Evolutionary conservation across 2,797 vertebrate genomes (phyloP).

Genomic region (Monodelphis domestica): DNA sequence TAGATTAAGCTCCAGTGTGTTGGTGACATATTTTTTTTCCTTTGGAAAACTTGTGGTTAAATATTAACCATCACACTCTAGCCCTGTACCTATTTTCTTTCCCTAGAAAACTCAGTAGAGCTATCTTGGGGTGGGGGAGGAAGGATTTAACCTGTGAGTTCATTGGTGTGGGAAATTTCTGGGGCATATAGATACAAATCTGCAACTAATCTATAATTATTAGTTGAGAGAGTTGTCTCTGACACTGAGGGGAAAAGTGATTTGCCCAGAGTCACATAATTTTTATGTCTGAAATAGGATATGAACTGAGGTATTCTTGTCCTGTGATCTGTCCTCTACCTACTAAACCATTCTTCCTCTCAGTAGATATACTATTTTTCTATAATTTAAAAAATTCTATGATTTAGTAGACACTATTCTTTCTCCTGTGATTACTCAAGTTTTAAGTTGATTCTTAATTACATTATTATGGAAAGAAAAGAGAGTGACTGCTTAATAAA

Average conservation of each 20-base stretch:
- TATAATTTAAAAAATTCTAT: too few species aligned
- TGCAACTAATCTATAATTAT: neutral
- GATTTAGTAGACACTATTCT: neutral
- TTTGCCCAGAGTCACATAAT: neutral
- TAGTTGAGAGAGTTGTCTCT: neutral
- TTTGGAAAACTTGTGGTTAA: neutral
- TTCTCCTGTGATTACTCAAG: neutral
- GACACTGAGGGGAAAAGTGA: neutral
- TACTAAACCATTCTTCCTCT: neutral
- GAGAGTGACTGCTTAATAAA: neutral
- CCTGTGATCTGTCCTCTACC: neutral
- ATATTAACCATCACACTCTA: neutral
- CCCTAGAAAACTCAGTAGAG: neutral
- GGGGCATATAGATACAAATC: neutral
- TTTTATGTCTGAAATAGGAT: neutral
- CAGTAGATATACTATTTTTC: neutral
- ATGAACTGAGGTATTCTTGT: neutral
- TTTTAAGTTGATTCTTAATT: slow-evolving; percentile 5
- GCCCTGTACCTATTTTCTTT: neutral
- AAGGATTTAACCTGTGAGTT: neutral
- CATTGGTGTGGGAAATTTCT: neutral
- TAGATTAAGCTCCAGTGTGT: neutral
- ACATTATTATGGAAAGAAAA: neutral
- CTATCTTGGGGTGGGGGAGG: neutral
- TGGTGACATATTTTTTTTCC: neutral